These are phyloP conservation scores for Drosophila elegans DNA, from an alignment of 1,140 invertebrate species.

Conservation along the genomic window DNA sequence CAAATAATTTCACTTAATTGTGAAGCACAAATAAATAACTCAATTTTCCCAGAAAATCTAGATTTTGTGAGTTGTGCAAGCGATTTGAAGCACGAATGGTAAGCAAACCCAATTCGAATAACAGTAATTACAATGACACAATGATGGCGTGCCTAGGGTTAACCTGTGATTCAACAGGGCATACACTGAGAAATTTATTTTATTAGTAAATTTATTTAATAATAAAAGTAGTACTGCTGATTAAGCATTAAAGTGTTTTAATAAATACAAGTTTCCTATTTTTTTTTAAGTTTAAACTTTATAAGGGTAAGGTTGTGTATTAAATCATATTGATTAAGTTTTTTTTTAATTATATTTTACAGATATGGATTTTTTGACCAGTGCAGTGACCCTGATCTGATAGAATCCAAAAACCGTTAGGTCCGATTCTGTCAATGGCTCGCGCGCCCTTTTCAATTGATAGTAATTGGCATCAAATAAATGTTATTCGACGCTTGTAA, in stretches of 20 bases:
- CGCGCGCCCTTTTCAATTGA: slow-evolving; percentile 68
- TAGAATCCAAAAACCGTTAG: slow-evolving; percentile 14
- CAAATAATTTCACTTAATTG: slow-evolving; percentile 65
- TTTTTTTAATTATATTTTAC: neutral
- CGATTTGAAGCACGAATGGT: slow-evolving; percentile 58
- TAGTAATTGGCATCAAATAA: slow-evolving; percentile 64
- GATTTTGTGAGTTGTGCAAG: slow-evolving; percentile 48
- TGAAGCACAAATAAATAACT: slow-evolving; percentile 42
- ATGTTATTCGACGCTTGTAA: slow-evolving; percentile 35
- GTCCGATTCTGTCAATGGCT: slow-evolving; percentile 36
- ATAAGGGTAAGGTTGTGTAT: no score
- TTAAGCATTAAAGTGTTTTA: no score
- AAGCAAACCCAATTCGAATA: slow-evolving; percentile 43
- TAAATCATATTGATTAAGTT: no score
- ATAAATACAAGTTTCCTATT: no score
- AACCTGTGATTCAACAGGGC: slow-evolving; percentile 23
- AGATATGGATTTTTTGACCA: neutral
- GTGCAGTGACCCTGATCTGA: slow-evolving; percentile 19
- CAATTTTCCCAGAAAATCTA: slow-evolving; percentile 38
- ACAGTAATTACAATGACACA: slow-evolving; percentile 59
- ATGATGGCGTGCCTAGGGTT: slow-evolving; percentile 40
- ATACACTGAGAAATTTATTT: neutral
- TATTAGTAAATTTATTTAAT: no score
- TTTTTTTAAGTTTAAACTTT: no score
- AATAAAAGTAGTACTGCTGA: no score